A percentile compares a stretch with the other conserved stretches of the same genome.
These are phyloP conservation scores for Nycteola revayana DNA, from an alignment of 2,888 invertebrate genomes.

Conservation along the genomic window DNA sequence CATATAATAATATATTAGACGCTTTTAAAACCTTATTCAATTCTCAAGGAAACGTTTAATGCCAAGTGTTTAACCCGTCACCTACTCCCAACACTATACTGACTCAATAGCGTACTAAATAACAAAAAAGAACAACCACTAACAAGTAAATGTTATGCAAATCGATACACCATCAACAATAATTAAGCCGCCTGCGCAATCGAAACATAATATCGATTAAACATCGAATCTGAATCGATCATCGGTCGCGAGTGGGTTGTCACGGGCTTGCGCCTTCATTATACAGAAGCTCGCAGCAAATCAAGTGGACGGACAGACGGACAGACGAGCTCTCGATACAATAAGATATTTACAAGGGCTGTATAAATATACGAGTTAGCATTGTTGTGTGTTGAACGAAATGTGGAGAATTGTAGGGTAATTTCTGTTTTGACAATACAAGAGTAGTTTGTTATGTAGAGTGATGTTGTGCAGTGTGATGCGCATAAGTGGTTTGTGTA, in stretches of 20 bases:
- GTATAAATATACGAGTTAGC: constrained; percentile 43
- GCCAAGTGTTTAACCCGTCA: too few relatives aligned
- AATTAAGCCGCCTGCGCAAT: constrained; percentile 46
- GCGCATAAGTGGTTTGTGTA: too few relatives aligned
- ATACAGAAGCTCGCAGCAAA: constrained; percentile 69
- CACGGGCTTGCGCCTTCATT: constrained; percentile 65
- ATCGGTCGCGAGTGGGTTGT: constrained; percentile 57
- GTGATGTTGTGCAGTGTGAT: too few relatives aligned
- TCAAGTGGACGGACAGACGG: constrained; percentile 61
- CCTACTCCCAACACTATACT: too few relatives aligned
- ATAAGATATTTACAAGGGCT: constrained; percentile 69
- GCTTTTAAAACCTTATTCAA: too few relatives aligned
- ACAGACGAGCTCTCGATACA: constrained; percentile 61
- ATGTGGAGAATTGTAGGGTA: constrained; percentile 42
- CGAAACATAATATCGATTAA: constrained; percentile 52
- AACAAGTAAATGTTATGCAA: constrained; percentile 28
- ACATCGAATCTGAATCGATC: constrained; percentile 59
- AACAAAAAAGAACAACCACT: too few relatives aligned
- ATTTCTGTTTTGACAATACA: constrained; percentile 49
- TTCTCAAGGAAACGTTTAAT: too few relatives aligned
- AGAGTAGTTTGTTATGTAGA: constrained; percentile 2
- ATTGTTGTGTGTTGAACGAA: constrained; percentile 40
- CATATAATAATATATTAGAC: too few relatives aligned
- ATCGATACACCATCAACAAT: constrained; percentile 41
- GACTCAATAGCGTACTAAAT: too few relatives aligned